A percentile compares a stretch with the other conserved stretches of the same genome.
phyloP scores from a whole-genome alignment of 2,797 vertebrate species.

The Propithecus perrieri region DNA sequence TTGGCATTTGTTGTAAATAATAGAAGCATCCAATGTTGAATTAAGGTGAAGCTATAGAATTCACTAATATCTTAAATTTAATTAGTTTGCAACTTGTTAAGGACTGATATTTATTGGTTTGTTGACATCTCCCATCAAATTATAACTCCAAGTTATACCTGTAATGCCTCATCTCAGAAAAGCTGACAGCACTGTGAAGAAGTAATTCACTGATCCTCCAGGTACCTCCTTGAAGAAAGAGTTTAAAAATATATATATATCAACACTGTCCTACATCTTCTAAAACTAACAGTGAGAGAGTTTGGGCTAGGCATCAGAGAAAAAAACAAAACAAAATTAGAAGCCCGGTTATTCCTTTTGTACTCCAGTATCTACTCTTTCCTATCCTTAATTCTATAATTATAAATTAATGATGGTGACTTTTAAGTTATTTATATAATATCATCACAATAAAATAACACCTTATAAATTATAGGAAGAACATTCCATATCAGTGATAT shows the following conservation, averaged over 20 bases:
- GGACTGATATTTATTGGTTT: background rate
- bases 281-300: background rate
- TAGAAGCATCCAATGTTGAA: background rate
- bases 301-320: background rate
- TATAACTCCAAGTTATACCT: background rate
- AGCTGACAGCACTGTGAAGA: background rate
- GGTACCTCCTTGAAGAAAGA: background rate
- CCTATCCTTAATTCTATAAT: background rate
- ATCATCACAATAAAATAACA: background rate
- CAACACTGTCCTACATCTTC: background rate
- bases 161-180: background rate
- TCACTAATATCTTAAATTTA: slow-evolving; percentile 18
- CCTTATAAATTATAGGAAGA: background rate
- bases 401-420: background rate
- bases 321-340: background rate
- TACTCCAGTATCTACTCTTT: background rate
- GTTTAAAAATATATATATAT: background rate
- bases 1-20: background rate
- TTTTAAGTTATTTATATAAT: background rate
- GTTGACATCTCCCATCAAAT: background rate
- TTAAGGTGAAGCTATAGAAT: background rate
- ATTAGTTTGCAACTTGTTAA: background rate
- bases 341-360: background rate
- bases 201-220: background rate
- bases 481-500: background rate